These are phyloP conservation scores for Acomys russatus DNA, from an alignment of 2,797 vertebrate genomes.

Conservation along the genomic window DNA sequence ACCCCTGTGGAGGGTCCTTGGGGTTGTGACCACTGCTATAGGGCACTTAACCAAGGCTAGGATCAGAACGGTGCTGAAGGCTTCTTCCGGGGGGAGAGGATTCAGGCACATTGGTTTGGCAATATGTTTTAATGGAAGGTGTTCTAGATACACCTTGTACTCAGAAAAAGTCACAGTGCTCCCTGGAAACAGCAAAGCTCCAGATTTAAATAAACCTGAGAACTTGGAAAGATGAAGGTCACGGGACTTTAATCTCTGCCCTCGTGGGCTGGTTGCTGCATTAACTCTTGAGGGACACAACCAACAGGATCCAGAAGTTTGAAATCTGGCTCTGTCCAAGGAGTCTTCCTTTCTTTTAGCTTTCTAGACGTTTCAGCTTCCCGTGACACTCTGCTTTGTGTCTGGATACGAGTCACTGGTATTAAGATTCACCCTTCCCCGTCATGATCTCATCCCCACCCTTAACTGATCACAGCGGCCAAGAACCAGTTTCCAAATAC, in stretches of 20 bases:
- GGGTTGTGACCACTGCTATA: background rate
- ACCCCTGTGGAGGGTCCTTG: too few species aligned
- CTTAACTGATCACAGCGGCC: background rate
- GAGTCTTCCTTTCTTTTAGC: background rate
- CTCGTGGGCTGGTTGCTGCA: background rate
- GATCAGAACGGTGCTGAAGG: background rate
- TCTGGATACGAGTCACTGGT: background rate
- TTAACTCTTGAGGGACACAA: background rate
- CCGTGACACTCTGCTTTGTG: background rate
- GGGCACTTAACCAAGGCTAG: background rate
- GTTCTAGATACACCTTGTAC: background rate
- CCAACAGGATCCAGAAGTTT: background rate
- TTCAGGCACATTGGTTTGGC: background rate
- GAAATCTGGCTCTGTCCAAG: background rate
- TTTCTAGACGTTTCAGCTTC: background rate
- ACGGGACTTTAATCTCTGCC: background rate
- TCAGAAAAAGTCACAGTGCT: background rate
- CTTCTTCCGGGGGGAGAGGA: background rate
- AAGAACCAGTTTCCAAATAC: conserved; percentile 46
- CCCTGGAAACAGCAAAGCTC: background rate
- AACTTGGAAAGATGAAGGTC: background rate
- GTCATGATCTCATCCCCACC: background rate
- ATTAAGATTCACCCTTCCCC: background rate
- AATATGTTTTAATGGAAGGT: conserved; percentile 11
- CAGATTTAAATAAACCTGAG: conserved; percentile 10